Conservation (phyloP, 2,797 vertebrate species). For the Podarcis lilfordi region DNA sequence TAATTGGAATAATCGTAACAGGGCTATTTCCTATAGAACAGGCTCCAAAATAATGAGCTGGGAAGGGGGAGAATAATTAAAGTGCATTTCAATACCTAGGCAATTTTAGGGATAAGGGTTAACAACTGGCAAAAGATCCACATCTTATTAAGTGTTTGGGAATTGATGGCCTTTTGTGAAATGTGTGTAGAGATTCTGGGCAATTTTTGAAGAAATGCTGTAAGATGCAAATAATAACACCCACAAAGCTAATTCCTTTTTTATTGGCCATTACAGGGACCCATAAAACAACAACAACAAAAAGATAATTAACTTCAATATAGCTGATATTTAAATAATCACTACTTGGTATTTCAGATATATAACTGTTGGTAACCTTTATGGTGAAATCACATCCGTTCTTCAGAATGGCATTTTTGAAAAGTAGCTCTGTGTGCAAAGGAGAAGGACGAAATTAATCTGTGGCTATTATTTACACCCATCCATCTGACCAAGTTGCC, state of each 20-base stretch:
- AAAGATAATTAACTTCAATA: not conserved
- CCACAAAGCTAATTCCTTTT: slow-evolving; percentile 24
- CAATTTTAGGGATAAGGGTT: not conserved
- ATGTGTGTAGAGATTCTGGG: slow-evolving; percentile 7
- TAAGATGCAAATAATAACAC: not conserved
- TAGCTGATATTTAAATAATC: slow-evolving; percentile 7
- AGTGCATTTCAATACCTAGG: not conserved
- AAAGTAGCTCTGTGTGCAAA: not conserved
- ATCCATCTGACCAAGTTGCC: too few species aligned
- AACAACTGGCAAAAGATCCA: not conserved
- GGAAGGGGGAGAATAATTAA: not conserved
- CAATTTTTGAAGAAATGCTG: not conserved
- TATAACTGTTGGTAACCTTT: not conserved
- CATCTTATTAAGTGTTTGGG: slow-evolving; percentile 6
- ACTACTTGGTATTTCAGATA: not conserved
- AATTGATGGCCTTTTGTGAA: not conserved
- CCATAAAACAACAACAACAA: not conserved
- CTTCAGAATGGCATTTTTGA: slow-evolving; percentile 28
- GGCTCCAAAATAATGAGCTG: not conserved
- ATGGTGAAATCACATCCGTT: not conserved
- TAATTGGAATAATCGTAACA: not conserved
- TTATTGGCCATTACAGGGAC: not conserved
- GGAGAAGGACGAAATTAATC: not conserved
- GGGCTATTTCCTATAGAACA: too few species aligned
- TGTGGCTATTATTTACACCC: not conserved